Evolutionary conservation across 2,888 invertebrate genomes (phyloP).

Genomic region (Dasypogon diadema): DNA sequence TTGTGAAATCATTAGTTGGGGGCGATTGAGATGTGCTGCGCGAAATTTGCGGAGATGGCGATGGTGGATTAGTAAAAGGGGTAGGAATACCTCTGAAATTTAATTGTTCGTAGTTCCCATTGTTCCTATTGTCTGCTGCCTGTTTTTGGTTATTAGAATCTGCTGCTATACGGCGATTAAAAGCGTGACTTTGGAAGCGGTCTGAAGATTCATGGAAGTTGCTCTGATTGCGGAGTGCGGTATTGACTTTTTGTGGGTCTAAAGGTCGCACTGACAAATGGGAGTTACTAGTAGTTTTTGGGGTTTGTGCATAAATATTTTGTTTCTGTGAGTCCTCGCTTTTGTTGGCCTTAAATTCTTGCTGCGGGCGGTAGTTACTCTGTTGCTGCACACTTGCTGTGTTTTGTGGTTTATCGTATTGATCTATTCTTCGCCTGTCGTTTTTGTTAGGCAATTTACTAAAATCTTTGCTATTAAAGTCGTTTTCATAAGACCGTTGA

Average conservation of each 20-base stretch:
- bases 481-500: not conserved
- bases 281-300: not conserved
- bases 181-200: not conserved
- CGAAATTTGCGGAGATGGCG: not conserved
- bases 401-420: not conserved
- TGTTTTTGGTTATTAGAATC: not conserved
- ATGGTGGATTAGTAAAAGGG: constrained; percentile 22
- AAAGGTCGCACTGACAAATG: constrained; percentile 28
- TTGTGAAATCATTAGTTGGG: constrained; percentile 28
- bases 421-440: constrained; percentile 18
- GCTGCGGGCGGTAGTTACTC: not conserved
- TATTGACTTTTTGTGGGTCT: constrained; percentile 11
- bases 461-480: not conserved
- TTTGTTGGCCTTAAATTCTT: not conserved
- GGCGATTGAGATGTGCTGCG: not conserved
- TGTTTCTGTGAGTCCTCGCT: not conserved
- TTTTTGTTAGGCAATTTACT: constrained; percentile 6
- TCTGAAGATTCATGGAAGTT: not conserved
- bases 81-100: constrained; percentile 19
- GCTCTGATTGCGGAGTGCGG: constrained; percentile 10
- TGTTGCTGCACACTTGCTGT: not conserved
- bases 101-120: not conserved
- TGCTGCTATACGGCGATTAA: not conserved
- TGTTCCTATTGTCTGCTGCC: not conserved
- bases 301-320: not conserved